Evolutionary conservation across 2,888 invertebrate species (phyloP).

Genomic region (Lymantria dispar): DNA sequence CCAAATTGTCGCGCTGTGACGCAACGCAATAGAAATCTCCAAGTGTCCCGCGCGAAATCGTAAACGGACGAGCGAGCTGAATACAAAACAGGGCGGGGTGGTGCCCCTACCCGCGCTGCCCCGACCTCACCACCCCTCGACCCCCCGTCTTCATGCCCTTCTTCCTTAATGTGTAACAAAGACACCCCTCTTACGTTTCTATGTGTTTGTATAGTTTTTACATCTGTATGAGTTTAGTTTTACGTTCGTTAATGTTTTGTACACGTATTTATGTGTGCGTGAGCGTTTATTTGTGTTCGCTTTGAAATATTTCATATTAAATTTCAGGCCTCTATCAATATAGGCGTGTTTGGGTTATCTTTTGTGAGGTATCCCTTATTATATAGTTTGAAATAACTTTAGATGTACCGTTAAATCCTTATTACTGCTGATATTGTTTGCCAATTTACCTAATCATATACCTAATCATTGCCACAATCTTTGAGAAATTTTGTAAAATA

Average conservation of each 20-base stretch:
- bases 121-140: constrained; percentile 19
- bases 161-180: constrained; percentile 81
- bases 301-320: constrained; percentile 79
- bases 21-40: constrained; percentile 69
- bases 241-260: constrained; percentile 29
- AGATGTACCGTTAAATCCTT: constrained; percentile 26
- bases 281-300: constrained; percentile 35
- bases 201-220: constrained; percentile 67
- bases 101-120: constrained; percentile 38
- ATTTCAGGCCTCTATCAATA: constrained; percentile 78
- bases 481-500: no score
- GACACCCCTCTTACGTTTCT: constrained; percentile 77
- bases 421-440: constrained; percentile 14
- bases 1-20: constrained; percentile 61
- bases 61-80: constrained; percentile 72
- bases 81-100: constrained; percentile 69
- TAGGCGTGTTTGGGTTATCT: constrained; percentile 63
- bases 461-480: no score
- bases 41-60: constrained; percentile 79
- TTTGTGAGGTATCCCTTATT: constrained; percentile 53
- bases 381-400: constrained; percentile 34
- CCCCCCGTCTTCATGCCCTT: constrained; percentile 71
- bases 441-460: background rate
- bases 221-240: constrained; percentile 64
- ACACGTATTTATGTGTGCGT: constrained; percentile 32